Conservation (phyloP, 2,797 vertebrate species). For the Propithecus deckenii region DNA sequence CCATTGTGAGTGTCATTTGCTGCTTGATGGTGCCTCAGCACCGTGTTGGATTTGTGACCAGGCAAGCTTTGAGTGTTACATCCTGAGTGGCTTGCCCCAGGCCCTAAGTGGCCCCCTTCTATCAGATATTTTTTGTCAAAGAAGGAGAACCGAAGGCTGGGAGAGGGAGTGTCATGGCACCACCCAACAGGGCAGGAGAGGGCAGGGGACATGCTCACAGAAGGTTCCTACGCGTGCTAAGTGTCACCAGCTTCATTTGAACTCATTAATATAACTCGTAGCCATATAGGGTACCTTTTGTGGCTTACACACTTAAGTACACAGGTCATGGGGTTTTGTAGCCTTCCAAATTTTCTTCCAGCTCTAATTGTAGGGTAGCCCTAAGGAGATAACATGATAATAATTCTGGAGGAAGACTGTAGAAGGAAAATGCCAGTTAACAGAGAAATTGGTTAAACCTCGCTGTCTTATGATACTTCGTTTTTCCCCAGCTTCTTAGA, state of each 20-base stretch:
- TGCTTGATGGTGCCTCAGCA: background rate
- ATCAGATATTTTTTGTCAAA: background rate
- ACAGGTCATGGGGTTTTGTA: background rate
- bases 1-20: background rate
- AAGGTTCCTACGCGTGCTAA: background rate
- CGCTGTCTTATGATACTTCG: accelerated
- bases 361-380: background rate
- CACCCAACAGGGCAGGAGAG: background rate
- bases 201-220: background rate
- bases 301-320: background rate
- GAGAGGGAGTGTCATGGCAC: background rate
- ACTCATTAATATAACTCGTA: background rate
- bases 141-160: background rate
- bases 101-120: background rate
- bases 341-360: background rate
- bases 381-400: background rate
- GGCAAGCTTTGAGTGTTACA: background rate
- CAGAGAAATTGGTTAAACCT: background rate
- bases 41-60: background rate
- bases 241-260: background rate
- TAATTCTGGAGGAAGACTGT: background rate
- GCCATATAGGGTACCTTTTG: background rate
- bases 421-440: background rate
- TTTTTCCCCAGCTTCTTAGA: conserved; percentile 14
- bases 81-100: background rate